phyloP scores from a whole-genome alignment of 2,888 invertebrate species.

The Linnaemya tessellans region DNA sequence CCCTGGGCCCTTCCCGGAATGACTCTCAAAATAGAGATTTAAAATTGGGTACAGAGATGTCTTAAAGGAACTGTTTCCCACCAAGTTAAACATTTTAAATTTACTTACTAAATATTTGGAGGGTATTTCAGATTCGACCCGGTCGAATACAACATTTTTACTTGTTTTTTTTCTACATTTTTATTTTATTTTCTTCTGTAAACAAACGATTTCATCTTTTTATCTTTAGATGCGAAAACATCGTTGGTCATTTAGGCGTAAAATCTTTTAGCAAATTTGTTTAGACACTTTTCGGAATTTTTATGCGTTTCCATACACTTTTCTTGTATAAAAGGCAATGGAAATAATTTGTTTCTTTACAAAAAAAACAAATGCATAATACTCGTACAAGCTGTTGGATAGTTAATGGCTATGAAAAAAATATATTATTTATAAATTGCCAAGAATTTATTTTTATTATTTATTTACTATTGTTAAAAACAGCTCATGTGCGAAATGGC shows the following conservation, averaged over 20 bases:
- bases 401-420: background rate
- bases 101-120: too few relatives aligned
- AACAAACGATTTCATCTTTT: conserved; percentile 9
- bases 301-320: conserved; percentile 19
- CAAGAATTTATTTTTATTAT: conserved; percentile 46
- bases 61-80: too few relatives aligned
- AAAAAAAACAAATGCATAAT: too few relatives aligned
- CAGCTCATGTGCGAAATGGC: conserved; percentile 70
- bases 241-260: conserved; percentile 36
- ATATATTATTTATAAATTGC: conserved; percentile 35
- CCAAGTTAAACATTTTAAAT: too few relatives aligned
- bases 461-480: conserved; percentile 65
- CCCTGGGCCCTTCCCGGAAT: too few relatives aligned
- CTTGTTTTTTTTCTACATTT: too few relatives aligned
- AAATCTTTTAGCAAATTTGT: conserved; percentile 46
- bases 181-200: too few relatives aligned
- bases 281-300: background rate
- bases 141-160: too few relatives aligned
- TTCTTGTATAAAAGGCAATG: conserved; percentile 26
- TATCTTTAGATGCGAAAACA: conserved; percentile 17
- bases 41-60: too few relatives aligned
- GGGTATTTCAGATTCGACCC: too few relatives aligned
- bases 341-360: background rate
- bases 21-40: too few relatives aligned
- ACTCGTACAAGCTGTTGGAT: conserved; percentile 4